Evolutionary conservation across 2,797 vertebrate genomes (phyloP), one percentile per base, ranked within the genome.

Genomic region (Oryzias dopingdopingensis): DNA sequence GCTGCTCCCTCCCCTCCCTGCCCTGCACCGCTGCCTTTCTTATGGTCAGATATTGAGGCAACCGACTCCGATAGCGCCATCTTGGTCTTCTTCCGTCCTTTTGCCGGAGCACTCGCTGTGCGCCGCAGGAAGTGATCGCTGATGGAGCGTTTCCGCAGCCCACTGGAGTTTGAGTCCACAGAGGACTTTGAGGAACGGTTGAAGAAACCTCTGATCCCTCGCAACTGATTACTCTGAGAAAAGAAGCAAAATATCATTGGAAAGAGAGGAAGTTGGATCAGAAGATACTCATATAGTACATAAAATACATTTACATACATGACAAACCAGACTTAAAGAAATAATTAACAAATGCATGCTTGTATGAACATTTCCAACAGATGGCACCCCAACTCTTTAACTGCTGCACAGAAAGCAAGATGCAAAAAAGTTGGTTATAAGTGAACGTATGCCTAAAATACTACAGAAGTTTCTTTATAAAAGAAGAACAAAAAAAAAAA

Each of bases 61-160:
- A 86, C 76, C 51, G 81, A 89, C 73, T 97, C 96, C 5, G 93
- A 91, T 16, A 94, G 78, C 1, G 90, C 90, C 92, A 94, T 94
- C 85, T 98, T 99, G 65, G 92, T 95, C 81, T 98, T 98, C 82
- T 96, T 99, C 50, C 95, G 92, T 42, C 94, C 96, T 67, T 99
- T 98, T 56, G 96, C 94, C 0, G 96, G 97, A 3, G 96, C 97
- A 0, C 97, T 99, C 70, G 94, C 96, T 0, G 96, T 97, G 59
- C 97, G 95, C 0, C 96, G 92, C 58, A 99, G 92, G 59, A 98
- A 89, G 48, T 95, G 93, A 15, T 97, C 95, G 7, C 95, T 95
- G 8, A 97, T 87, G 0, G 96, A 98, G 56, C 95, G 92, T 52
- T 98, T 99, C 20, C 93, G 90, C 42, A 90, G 74, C 0, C 90